These are phyloP conservation scores for Limnephilus rhombicus DNA, from an alignment of 2,888 invertebrate species.

Conservation along the genomic window DNA sequence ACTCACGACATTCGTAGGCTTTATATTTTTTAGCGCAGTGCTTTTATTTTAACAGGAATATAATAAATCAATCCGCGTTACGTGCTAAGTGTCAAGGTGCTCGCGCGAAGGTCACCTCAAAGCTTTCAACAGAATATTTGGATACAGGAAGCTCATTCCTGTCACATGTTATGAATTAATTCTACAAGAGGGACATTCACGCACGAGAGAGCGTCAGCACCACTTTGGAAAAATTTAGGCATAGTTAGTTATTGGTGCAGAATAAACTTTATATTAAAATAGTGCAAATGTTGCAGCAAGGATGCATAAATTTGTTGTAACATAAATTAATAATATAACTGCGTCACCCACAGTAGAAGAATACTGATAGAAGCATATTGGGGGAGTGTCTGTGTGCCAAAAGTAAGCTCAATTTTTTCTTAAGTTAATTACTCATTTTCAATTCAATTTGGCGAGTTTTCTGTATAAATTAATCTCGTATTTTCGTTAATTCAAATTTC, in stretches of 20 bases:
- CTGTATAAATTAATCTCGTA: no score
- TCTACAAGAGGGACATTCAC: constrained; percentile 8
- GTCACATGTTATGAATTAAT: constrained; percentile 23
- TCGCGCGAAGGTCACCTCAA: constrained; percentile 44
- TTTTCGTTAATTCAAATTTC: no score
- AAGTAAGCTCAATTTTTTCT: no score
- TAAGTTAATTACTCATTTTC: no score
- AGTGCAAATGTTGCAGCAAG: background rate
- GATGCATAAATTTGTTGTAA: background rate
- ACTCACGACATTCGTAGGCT: background rate
- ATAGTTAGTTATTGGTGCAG: background rate
- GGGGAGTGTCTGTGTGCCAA: no score
- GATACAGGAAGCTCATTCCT: constrained; percentile 24
- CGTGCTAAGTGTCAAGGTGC: constrained; percentile 50
- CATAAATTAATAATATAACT: background rate
- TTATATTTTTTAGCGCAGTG: background rate
- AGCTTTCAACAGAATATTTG: constrained; percentile 24
- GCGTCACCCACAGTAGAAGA: no score
- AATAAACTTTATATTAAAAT: background rate
- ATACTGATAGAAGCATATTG: no score
- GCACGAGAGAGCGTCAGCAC: background rate
- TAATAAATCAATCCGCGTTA: constrained; percentile 13
- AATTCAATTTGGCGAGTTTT: no score
- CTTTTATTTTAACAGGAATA: background rate
- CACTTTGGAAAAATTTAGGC: background rate